These are phyloP conservation scores for Caenorhabditis sp. DNA, from an alignment of 2,888 invertebrate genomes.

Conservation along the genomic window DNA sequence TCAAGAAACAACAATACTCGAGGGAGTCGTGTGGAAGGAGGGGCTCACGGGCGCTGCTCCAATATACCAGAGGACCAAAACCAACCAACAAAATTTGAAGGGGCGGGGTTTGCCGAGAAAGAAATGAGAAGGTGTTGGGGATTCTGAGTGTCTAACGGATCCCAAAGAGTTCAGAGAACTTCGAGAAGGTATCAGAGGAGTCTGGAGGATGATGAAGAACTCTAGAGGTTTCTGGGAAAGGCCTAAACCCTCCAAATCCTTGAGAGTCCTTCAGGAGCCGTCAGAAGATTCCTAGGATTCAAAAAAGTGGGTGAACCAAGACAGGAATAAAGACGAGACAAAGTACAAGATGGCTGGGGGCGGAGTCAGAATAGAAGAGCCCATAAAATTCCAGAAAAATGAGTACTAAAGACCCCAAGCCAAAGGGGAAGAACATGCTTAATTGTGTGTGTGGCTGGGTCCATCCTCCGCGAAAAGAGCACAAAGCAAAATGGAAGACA, in stretches of 20 bases:
- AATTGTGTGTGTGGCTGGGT: conserved; percentile 3
- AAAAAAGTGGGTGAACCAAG: no score
- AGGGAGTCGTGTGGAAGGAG: neutral
- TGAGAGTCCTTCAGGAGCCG: no score
- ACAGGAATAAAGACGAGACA: no score
- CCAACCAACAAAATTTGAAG: conserved; percentile 1
- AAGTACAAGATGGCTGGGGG: no score
- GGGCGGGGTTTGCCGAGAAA: conserved; percentile 14
- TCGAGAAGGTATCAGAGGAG: no score
- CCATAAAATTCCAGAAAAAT: no score
- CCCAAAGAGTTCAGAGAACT: neutral
- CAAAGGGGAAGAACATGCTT: neutral
- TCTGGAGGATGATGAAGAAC: no score
- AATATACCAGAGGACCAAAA: conserved; percentile 14
- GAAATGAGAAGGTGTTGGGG: neutral
- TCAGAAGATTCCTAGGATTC: no score
- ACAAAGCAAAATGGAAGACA: neutral
- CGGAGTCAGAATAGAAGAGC: no score
- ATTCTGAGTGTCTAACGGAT: neutral
- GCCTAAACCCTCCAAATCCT: no score
- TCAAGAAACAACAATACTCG: conserved; percentile 24
- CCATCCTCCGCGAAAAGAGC: conserved; percentile 3
- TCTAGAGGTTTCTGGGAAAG: no score
- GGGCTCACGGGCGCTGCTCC: neutral
- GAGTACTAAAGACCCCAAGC: neutral